Evolutionary conservation across 2,797 vertebrate species (phyloP).

Genomic region (Sandelia bainsii): DNA sequence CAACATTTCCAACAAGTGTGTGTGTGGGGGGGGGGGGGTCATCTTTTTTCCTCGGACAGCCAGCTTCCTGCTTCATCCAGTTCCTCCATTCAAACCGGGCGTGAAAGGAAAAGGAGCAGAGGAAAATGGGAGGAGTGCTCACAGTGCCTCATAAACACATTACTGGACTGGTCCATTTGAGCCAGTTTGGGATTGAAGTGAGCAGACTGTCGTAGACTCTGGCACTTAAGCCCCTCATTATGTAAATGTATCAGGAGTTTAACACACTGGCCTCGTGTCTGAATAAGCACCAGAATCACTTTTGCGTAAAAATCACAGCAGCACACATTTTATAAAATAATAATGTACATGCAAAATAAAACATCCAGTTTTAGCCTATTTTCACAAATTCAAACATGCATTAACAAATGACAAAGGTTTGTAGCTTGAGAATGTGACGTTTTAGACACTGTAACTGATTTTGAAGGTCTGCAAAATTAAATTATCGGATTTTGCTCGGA

Average conservation of each 20-base stretch:
- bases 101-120: constrained; percentile 54
- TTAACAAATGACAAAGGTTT: too few species aligned
- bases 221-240: background rate
- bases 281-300: background rate
- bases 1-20: constrained; percentile 56
- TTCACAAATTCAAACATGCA: too few species aligned
- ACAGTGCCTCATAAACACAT: constrained; percentile 23
- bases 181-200: constrained; percentile 53
- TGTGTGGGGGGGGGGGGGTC: constrained; percentile 36
- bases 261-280: background rate
- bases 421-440: too few species aligned
- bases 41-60: constrained; percentile 52
- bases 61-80: constrained; percentile 61
- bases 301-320: background rate
- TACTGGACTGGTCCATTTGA: constrained; percentile 45
- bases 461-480: too few species aligned
- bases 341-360: too few species aligned
- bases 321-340: too few species aligned
- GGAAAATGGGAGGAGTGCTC: constrained; percentile 40
- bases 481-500: too few species aligned
- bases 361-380: too few species aligned
- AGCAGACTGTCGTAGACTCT: constrained; percentile 3
- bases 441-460: too few species aligned
- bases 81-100: constrained; percentile 44
- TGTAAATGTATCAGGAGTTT: background rate